Evolutionary conservation across 1,140 invertebrate genomes (phyloP).

Genomic region (Spodoptera frugiperda): DNA sequence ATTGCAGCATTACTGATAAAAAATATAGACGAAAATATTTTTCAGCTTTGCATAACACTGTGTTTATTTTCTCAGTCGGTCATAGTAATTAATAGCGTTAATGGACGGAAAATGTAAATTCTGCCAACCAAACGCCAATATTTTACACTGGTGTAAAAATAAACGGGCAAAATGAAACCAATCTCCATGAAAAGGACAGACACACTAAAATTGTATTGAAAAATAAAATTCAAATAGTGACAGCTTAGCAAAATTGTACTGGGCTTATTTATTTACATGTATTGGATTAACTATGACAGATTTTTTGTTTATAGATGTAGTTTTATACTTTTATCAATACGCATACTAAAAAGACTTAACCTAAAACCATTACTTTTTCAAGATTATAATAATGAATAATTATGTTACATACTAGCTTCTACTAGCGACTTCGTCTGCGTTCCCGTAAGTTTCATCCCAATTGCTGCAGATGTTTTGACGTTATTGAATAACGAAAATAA

Average conservation of each 20-base stretch:
- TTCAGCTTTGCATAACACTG: constrained; percentile 23
- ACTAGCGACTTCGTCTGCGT: no score
- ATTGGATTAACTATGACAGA: background rate
- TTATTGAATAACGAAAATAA: no score
- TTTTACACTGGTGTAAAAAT: constrained; percentile 6
- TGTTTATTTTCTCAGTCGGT: constrained; percentile 26
- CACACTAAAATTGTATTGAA: constrained; percentile 11
- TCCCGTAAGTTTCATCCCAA: no score
- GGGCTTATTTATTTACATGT: constrained; percentile 12
- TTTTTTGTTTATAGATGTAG: background rate
- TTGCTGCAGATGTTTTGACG: no score
- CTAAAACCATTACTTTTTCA: no score
- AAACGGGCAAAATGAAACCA: constrained; percentile 24
- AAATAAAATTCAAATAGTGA: constrained; percentile 4
- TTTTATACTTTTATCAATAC: no score
- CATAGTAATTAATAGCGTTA: constrained; percentile 23
- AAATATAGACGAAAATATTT: background rate
- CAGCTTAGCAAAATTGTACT: background rate
- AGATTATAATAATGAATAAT: no score
- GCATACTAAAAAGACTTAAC: no score
- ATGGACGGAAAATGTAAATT: constrained; percentile 33
- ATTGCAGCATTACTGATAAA: constrained; percentile 25
- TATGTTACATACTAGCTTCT: no score
- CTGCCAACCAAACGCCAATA: background rate
- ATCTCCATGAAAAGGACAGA: constrained; percentile 28